phyloP scores from a whole-genome alignment of 2,113 vertebrate genomes.

The Dinomys branickii region DNA sequence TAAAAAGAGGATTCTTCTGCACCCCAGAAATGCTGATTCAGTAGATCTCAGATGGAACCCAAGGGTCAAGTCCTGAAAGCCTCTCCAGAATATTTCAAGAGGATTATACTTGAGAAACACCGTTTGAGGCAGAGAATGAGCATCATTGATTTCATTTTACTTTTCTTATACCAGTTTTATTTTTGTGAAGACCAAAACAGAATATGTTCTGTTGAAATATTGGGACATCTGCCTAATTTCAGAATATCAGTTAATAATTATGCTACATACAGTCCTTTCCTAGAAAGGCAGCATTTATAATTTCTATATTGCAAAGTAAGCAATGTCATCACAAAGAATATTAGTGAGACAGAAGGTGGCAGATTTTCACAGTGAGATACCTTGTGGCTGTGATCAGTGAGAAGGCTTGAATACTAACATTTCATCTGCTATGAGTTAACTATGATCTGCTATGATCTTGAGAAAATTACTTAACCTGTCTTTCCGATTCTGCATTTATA shows the following conservation, averaged over 20 bases:
- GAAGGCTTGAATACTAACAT: not conserved
- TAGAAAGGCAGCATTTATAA: not conserved
- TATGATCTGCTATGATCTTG: not conserved
- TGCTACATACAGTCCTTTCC: not conserved
- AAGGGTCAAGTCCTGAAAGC: not conserved
- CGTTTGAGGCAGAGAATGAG: not conserved
- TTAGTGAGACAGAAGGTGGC: not conserved
- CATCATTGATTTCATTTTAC: conserved; percentile 9
- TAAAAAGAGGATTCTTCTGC: not conserved
- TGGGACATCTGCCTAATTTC: not conserved
- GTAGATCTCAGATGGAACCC: not conserved
- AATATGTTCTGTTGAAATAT: conserved; percentile 6
- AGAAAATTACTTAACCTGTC: not conserved
- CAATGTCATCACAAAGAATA: not conserved
- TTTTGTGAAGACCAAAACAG: not conserved
- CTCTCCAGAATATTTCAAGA: not conserved
- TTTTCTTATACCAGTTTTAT: conserved; percentile 22
- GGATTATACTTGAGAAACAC: not conserved
- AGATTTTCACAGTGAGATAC: not conserved
- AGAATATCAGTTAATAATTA: conserved; percentile 22
- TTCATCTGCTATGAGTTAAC: conserved; percentile 13
- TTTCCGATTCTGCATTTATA: conserved; percentile 13
- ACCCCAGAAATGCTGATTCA: not conserved
- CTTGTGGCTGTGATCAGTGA: not conserved
- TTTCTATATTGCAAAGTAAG: conserved; percentile 25